Base-by-base conservation (phyloP, 2,113 vertebrate species). In the Ictalurus punctatus region DNA sequence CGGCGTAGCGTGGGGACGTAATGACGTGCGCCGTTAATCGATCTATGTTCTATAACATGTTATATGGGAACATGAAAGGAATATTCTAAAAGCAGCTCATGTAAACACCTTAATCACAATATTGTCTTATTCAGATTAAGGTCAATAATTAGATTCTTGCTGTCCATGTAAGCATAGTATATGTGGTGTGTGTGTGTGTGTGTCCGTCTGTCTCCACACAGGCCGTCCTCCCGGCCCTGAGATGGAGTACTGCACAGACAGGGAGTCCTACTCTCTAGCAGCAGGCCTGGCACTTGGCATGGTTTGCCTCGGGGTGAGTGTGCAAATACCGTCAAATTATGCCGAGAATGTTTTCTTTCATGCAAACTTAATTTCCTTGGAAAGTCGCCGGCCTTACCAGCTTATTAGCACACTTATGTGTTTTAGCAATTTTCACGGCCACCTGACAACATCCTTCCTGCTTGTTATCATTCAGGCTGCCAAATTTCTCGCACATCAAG, bases 171-270 rank as follows among this genome's bases (percentile, higher is more conserved):
- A 48, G 5, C 44, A 48, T 48, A 48, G 44, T 48, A 48, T 48
- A 48, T 48, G 44, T 48, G 44, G 40, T 44, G 40, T 44, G 56
- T 86, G 5, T 90, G 61, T 89, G 79, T 86, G 44, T 54, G 58
- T 83, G 59, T 84, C 61, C 69, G 16, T 67, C 27, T 59, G 23
- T 87, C 10, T 84, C 30, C 5, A 27, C 67, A n/a, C 74, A 96
- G 96, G 96, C 1, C 97, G 98, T 13, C 98, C 98, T 2, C 98
- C 98, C 0, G 98, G 98, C 27, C 98, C 98, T 2, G 98, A 99
- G 91, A 99, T 99, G 98, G 98, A 99, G 88, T 98, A 98, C 90
- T 99, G 98, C 90, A 99, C 98, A 0, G 98, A 99, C 92, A 95
- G 98, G 91, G 98, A 99, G 91, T 99, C 98, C 0, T 99, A 99